phyloP scores from a whole-genome alignment of 2,113 vertebrate species.

The Pseudorhombus dupliciocellatus region DNA sequence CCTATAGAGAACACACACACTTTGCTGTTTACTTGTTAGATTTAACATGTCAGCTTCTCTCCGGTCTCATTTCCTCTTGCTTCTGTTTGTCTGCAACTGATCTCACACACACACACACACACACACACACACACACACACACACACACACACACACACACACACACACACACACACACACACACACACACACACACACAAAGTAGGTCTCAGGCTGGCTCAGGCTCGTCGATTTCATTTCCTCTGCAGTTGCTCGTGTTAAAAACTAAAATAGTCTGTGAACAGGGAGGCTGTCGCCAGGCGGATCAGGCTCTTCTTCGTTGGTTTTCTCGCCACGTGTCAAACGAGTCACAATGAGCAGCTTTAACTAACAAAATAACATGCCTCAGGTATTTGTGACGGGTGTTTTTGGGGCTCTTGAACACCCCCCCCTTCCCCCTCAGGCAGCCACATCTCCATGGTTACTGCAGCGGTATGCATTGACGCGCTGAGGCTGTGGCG shows the following conservation, averaged over 20 bases:
- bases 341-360: background rate
- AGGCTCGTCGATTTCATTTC: too few species aligned
- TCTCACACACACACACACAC: slow-evolving; percentile 5
- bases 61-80: slow-evolving; percentile 47
- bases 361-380: background rate
- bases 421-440: background rate
- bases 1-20: slow-evolving; percentile 23
- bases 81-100: slow-evolving; percentile 38
- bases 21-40: slow-evolving; percentile 73
- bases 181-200: too few species aligned
- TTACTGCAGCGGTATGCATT: slow-evolving; percentile 15
- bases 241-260: too few species aligned
- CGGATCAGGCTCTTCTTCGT: background rate
- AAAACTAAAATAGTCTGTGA: too few species aligned
- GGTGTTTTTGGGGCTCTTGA: background rate
- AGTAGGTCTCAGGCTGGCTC: too few species aligned
- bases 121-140: slow-evolving; percentile 7
- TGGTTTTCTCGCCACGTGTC: too few species aligned
- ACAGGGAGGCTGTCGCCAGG: too few species aligned
- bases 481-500: slow-evolving; percentile 22
- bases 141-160: slow-evolving; percentile 9
- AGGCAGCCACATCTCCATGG: slow-evolving; percentile 29
- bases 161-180: too few species aligned
- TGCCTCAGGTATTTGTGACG: background rate
- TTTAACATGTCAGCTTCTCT: slow-evolving; percentile 60